phyloP scores from a whole-genome alignment of 2,797 vertebrate species.

The Anguilla pacifica region DNA sequence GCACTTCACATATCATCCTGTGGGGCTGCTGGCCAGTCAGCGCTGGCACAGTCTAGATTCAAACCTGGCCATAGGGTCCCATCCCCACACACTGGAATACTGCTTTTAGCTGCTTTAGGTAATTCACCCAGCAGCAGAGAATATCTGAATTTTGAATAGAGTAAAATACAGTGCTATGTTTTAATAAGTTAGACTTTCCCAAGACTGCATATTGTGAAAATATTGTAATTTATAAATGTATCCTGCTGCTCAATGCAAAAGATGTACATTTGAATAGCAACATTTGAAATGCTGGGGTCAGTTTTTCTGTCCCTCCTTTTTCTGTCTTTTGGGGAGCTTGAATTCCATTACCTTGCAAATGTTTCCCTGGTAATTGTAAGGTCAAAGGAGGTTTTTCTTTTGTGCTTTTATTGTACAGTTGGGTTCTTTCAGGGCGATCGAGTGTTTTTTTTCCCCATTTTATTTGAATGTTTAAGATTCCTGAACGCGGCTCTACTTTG shows the following conservation, averaged over 20 bases:
- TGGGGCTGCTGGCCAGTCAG: not conserved
- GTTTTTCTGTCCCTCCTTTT: not conserved
- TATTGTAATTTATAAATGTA: not conserved
- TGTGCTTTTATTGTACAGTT: not conserved
- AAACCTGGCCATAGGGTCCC: not conserved
- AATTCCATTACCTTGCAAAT: not conserved
- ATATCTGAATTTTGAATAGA: not conserved
- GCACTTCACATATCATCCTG: not conserved
- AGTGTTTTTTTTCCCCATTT: slow-evolving; percentile 4
- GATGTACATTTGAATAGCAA: not conserved
- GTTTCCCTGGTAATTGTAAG: not conserved
- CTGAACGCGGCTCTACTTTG: slow-evolving; percentile 15
- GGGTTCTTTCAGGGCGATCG: not conserved
- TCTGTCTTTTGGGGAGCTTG: not conserved
- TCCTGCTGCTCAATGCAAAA: not conserved
- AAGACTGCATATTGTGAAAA: not conserved
- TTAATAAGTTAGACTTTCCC: not conserved
- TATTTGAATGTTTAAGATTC: slow-evolving; percentile 25
- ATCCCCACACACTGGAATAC: not conserved
- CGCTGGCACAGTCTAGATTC: not conserved
- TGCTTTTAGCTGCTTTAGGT: not conserved
- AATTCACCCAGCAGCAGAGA: not conserved
- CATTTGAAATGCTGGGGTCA: not conserved
- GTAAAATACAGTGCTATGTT: not conserved
- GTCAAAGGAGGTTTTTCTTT: not conserved